Evolutionary conservation across 2,797 vertebrate genomes (phyloP).

Genomic region (Glossophaga mutica): DNA sequence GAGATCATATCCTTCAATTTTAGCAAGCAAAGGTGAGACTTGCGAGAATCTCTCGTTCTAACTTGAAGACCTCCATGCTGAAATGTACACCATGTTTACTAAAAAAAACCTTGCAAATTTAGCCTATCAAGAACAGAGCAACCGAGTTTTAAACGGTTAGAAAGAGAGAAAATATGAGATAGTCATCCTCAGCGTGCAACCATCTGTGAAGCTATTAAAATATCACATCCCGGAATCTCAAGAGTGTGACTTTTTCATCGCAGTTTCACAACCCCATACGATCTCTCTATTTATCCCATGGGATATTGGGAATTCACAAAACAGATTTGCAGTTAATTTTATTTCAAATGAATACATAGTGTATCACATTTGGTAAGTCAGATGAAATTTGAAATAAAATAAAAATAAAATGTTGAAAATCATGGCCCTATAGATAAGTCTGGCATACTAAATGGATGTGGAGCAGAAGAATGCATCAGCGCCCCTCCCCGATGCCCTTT

Average conservation of each 20-base stretch:
- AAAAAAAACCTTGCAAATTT: not conserved
- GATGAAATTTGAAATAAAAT: slow-evolving; percentile 19
- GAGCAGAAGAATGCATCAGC: not conserved
- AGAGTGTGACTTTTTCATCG: not conserved
- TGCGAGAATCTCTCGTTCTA: not conserved
- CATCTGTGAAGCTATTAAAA: not conserved
- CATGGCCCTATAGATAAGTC: not conserved
- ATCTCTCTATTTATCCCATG: not conserved
- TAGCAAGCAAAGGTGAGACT: not conserved
- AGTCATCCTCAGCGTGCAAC: not conserved
- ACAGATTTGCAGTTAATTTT: slow-evolving; percentile 23
- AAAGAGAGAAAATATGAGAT: not conserved
- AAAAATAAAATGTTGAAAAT: not conserved
- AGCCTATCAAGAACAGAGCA: not conserved
- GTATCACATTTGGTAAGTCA: slow-evolving; percentile 13
- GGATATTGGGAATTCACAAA: not conserved
- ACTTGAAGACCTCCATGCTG: not conserved
- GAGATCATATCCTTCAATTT: not conserved
- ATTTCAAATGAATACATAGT: slow-evolving; percentile 5
- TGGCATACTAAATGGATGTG: not conserved
- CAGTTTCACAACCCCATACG: not conserved
- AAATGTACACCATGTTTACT: not conserved
- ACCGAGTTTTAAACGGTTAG: not conserved
- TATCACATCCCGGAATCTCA: not conserved
- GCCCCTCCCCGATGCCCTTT: not conserved